These are phyloP conservation scores for Stenotaenia linearis DNA, from an alignment of 2,888 invertebrate genomes.

Conservation along the genomic window DNA sequence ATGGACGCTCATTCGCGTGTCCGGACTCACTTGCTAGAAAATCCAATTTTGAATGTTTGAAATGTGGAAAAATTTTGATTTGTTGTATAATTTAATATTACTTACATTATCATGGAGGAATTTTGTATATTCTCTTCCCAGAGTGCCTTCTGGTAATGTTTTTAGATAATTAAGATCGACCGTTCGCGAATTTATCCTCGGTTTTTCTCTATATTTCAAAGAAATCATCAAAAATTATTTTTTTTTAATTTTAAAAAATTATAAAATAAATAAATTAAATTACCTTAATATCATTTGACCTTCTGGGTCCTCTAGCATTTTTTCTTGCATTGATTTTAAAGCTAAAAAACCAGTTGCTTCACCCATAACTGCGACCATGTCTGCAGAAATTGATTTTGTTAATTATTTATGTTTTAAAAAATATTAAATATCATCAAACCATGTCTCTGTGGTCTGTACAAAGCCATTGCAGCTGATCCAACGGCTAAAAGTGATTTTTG, in stretches of 20 bases:
- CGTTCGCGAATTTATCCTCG: conserved; percentile 77
- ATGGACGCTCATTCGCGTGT: conserved; percentile 79
- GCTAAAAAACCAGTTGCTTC: conserved; percentile 77
- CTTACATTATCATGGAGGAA: conserved; percentile 73
- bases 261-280: background rate
- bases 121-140: conserved; percentile 78
- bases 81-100: no score
- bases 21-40: conserved; percentile 76
- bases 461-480: conserved; percentile 80
- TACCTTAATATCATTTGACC: conserved; percentile 63
- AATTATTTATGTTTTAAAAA: no score
- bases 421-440: conserved; percentile 48
- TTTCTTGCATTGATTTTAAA: conserved; percentile 62
- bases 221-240: no score
- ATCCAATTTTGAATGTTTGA: background rate
- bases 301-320: conserved; percentile 71
- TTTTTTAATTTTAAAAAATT: no score
- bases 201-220: conserved; percentile 66
- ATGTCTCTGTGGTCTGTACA: conserved; percentile 69
- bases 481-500: conserved; percentile 71
- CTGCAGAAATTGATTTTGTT: no score
- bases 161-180: conserved; percentile 68
- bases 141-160: conserved; percentile 66
- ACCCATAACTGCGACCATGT: conserved; percentile 91
- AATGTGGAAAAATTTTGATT: background rate